Percentiles rank a stretch among this genome's conserved stretches.
These are phyloP conservation scores for Chymomyza fuscimana DNA, from an alignment of 2,888 invertebrate species.

Conservation along the genomic window DNA sequence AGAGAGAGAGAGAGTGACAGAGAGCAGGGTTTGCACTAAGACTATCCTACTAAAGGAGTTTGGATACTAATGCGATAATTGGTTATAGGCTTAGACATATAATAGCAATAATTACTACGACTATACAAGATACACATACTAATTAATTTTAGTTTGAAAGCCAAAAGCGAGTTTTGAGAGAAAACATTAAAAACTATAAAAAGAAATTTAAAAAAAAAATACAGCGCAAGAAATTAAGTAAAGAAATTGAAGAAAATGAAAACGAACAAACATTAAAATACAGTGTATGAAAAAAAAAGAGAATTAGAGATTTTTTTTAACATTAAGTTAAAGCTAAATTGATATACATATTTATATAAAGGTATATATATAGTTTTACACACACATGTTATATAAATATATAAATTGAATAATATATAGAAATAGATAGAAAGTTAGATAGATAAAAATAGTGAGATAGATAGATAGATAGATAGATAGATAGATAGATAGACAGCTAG, in stretches of 20 bases:
- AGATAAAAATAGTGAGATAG: slow-evolving; percentile 21
- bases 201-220: neutral
- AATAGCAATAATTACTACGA: neutral
- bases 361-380: neutral
- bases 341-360: slow-evolving; percentile 3
- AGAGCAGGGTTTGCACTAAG: neutral
- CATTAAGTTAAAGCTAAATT: neutral
- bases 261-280: neutral
- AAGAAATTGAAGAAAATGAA: neutral
- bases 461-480: slow-evolving; percentile 17
- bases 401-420: slow-evolving; percentile 9
- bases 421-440: slow-evolving; percentile 5
- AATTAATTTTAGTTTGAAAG: neutral
- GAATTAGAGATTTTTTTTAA: neutral
- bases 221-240: neutral
- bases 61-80: neutral
- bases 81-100: neutral
- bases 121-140: neutral
- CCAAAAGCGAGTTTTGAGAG: neutral
- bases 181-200: neutral
- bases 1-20: neutral
- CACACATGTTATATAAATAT: slow-evolving; percentile 2
- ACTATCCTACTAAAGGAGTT: neutral
- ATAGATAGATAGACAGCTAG: slow-evolving; percentile 16
- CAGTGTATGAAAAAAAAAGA: neutral